These are phyloP conservation scores for Portevinia maculata DNA, from an alignment of 2,888 invertebrate genomes.

Conservation along the genomic window DNA sequence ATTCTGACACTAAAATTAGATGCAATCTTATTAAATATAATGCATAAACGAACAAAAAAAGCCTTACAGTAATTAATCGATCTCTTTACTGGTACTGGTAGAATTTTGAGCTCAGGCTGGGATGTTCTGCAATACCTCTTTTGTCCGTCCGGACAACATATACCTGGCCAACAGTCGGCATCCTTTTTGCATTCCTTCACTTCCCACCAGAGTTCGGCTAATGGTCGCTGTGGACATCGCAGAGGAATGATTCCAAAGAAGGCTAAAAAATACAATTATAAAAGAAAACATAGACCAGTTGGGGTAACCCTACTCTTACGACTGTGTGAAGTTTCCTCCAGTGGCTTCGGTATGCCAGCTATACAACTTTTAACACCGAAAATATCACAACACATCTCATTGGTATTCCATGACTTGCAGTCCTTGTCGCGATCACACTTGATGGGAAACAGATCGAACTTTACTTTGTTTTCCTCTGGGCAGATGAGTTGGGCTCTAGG, in stretches of 20 bases:
- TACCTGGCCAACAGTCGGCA: conserved; percentile 89
- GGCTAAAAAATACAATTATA: no score
- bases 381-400: conserved; percentile 82
- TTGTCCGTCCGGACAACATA: conserved; percentile 89
- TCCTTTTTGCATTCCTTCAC: conserved; percentile 88
- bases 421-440: conserved; percentile 81
- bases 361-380: conserved; percentile 84
- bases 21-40: background rate
- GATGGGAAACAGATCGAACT: conserved; percentile 82
- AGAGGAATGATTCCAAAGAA: conserved; percentile 88
- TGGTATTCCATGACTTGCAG: conserved; percentile 80
- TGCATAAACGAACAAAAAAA: conserved; percentile 39
- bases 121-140: conserved; percentile 89
- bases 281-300: no score
- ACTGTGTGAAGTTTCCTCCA: conserved; percentile 80
- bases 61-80: conserved; percentile 87
- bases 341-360: conserved; percentile 85
- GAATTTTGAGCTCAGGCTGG: conserved; percentile 85
- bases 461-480: conserved; percentile 83
- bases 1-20: conserved; percentile 84
- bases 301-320: conserved; percentile 76
- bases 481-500: conserved; percentile 80
- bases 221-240: conserved; percentile 87
- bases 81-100: conserved; percentile 86
- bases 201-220: conserved; percentile 88